Base-by-base conservation (phyloP, 1,140 invertebrate species). In the Pomacea maculata region DNA sequence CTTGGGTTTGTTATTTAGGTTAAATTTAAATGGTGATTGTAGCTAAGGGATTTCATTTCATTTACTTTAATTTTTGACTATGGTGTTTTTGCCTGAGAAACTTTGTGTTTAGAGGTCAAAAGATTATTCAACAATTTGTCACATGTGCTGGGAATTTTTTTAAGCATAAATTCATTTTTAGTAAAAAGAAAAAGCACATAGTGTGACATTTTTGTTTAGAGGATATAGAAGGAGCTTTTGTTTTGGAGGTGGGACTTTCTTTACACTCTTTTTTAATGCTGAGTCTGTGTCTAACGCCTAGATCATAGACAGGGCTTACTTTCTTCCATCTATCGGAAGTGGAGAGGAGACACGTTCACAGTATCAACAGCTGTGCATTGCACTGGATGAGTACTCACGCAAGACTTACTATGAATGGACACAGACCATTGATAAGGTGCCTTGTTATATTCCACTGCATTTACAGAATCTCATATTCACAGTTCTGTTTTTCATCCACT, bases 271-370 rank as follows among this genome's bases (percentile, higher is more conserved):
- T 64, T 29, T 55, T 76, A 34, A 82, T 75, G n/a, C 29, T 67
- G 75, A 73, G 52, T 29, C 15, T 75, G 25, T 75, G 73, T 75
- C 54, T 65, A 74, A 82, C 34, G 55, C 87, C 65, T 84, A 94
- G 93, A 89, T 94, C 57, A 92, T 96, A 88, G 93, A 94, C 67
- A 91, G 94, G 75, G 94, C 95, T 3, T 92, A 93, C 71, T 96
- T 95, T 94, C 90, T 96, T 89, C 93, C 94, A 67, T 92, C 93
- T 55, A 95, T 94, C 85, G 94, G 93, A 67, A 94, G 93, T 82
- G 94, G 94, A n/a, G 93, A 94, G n/a, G 94, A 96, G 84, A 93
- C 95, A 11, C 92, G 93, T 79, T 92, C 93, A 71, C 94, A 95
- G 85, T 94, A 94, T 75, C 93, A 95, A 78, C 91, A 94, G 71